Evolutionary conservation across 1,140 invertebrate species (phyloP), one percentile per base, ranked within the genome.

Genomic region (Trichonephila clavata): DNA sequence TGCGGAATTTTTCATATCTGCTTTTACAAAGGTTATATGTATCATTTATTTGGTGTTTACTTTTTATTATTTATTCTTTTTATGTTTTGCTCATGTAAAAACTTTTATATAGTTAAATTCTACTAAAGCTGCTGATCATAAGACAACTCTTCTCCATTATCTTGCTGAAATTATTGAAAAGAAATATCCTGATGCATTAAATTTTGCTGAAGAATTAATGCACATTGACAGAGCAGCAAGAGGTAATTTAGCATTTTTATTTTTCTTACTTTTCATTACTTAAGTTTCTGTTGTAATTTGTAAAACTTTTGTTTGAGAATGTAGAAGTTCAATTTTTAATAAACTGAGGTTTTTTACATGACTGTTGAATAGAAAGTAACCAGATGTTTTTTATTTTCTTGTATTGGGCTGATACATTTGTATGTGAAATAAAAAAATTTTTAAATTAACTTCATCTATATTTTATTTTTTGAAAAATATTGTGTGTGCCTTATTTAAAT

Each of bases 41-140:
- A 21, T 61, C 3, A 43, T 83, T 27, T 50, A 50, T 50, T 8
- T 50, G 5, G 0, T 50, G 20, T 77, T 24, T 21, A 32, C 20
- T 77, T 39, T 39, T 77, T 14, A 27, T 27, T 24, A 77, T n/a
- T 77, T 43, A 83, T 92, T 60, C 27, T 84, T 95, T 21, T 27
- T 32, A 50, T 27, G 27, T 89, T 32, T 60, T 20, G 1, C 21
- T 61, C 20, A 61, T 80, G 43, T 80, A 77, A n/a, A 61, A 57
- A 83, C 81, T 94, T 71, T 88, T 83, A 27, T 95, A 93, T 96
- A 98, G 97, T 96, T 99, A 94, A 97, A 97, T n/a, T 97, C 97
- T 92, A 99, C 99, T 5, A 99, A 99, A 96, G 98, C 99, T 95
- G 96, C 97, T 16, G 98, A 99, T 95, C 99, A 99, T 95, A 98